Conservation (phyloP, 2,797 vertebrate genomes). For the Coregonus suidteri region DNA sequence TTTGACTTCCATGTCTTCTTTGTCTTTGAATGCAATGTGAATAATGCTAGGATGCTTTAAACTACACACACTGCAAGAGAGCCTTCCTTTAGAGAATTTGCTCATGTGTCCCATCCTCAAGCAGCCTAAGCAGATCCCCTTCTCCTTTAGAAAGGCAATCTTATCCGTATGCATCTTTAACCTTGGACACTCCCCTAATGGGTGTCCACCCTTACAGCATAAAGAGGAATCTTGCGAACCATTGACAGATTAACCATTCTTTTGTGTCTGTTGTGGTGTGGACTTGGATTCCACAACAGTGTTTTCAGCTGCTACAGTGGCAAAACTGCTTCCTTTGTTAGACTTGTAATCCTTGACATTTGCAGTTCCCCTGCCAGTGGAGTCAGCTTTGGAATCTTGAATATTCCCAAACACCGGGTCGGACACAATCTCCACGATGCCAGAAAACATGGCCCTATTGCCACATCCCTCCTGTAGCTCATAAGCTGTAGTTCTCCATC, state of each 20-base stretch:
- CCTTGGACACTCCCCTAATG: constrained; percentile 11
- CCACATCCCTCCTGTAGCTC: background rate
- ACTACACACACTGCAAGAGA: too few relatives aligned
- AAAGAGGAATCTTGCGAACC: too few relatives aligned
- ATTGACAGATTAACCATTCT: background rate
- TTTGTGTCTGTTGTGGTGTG: background rate
- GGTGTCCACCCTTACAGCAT: background rate
- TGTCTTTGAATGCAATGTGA: background rate
- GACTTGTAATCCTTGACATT: constrained; percentile 4
- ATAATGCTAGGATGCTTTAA: background rate
- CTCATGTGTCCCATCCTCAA: background rate
- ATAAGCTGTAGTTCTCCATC: background rate
- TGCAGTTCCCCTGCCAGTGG: background rate
- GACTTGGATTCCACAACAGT: background rate
- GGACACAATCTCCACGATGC: background rate
- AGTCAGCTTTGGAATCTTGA: background rate
- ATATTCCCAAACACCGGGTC: constrained; percentile 31
- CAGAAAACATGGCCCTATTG: background rate
- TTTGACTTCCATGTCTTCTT: background rate
- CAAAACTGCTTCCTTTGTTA: constrained; percentile 4
- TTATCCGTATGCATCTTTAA: constrained; percentile 15
- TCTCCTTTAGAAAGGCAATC: constrained; percentile 7
- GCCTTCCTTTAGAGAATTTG: background rate
- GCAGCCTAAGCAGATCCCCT: constrained; percentile 24
- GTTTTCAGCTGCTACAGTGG: background rate